Conservation (phyloP, 2,113 vertebrate genomes). For the Taurulus bubalis region DNA sequence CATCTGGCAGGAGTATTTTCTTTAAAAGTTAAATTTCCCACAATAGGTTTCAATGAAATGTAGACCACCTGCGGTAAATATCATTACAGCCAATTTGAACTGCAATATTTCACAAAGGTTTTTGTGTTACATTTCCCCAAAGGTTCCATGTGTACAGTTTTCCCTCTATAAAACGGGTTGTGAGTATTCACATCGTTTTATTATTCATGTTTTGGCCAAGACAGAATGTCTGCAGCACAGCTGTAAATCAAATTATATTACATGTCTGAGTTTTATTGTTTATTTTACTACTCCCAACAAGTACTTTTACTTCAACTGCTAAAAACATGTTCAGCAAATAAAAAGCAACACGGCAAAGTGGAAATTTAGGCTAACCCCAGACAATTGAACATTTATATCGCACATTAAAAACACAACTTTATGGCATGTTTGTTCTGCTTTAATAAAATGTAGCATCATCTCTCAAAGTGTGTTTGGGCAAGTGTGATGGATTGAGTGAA, state of each 20-base stretch:
- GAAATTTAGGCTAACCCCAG: slow-evolving; percentile 13
- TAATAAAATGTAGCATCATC: slow-evolving; percentile 33
- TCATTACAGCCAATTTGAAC: slow-evolving; percentile 81
- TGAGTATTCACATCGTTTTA: slow-evolving; percentile 69
- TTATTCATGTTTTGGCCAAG: slow-evolving; percentile 66
- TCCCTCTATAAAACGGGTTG: slow-evolving; percentile 66
- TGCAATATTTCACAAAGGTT: slow-evolving; percentile 78
- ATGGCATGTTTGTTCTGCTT: slow-evolving; percentile 30
- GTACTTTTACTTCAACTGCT: slow-evolving; percentile 41
- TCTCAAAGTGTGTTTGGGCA: slow-evolving; percentile 39
- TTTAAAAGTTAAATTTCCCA: slow-evolving; percentile 76
- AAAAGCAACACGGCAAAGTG: slow-evolving; percentile 24
- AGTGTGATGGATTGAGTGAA: slow-evolving; percentile 49
- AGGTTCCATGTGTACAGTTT: slow-evolving; percentile 54
- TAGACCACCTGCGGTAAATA: slow-evolving; percentile 81
- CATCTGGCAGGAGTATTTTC: slow-evolving; percentile 66
- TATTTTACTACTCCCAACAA: slow-evolving; percentile 58
- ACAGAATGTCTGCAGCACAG: slow-evolving; percentile 51
- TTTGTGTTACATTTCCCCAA: slow-evolving; percentile 71
- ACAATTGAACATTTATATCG: slow-evolving; percentile 27
- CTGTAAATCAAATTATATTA: slow-evolving; percentile 75
- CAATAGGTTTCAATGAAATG: slow-evolving; percentile 76
- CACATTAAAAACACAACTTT: slow-evolving; percentile 32
- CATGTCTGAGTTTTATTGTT: slow-evolving; percentile 60
- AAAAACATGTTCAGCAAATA: slow-evolving; percentile 44